phyloP scores from a whole-genome alignment of 2,888 invertebrate species.

The Thymelicus sylvestris region DNA sequence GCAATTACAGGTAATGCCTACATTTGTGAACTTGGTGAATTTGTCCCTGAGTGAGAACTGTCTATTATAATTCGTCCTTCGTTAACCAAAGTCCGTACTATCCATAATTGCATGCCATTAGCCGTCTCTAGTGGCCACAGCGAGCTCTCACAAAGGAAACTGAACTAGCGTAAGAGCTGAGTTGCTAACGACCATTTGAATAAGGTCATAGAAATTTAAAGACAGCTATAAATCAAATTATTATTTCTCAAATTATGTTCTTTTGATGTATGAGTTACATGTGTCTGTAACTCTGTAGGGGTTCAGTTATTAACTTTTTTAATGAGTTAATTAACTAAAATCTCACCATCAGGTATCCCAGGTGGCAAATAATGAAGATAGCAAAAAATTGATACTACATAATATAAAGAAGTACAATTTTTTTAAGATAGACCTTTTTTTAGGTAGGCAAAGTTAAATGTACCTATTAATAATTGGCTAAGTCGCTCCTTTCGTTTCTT shows the following conservation, averaged over 20 bases:
- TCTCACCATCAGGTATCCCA: no score
- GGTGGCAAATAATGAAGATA: no score
- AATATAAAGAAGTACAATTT: no score
- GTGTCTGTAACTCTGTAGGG: no score
- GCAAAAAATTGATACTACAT: no score
- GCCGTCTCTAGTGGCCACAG: slow-evolving; percentile 38
- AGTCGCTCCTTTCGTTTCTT: no score
- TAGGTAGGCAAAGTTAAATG: no score
- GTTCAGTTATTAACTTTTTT: no score
- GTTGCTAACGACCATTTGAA: slow-evolving; percentile 53
- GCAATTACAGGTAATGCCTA: background rate
- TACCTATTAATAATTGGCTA: no score
- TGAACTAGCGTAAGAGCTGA: slow-evolving; percentile 59
- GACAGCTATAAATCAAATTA: slow-evolving; percentile 39
- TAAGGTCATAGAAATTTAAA: slow-evolving; percentile 56
- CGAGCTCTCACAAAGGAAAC: slow-evolving; percentile 52
- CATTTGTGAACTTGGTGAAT: background rate
- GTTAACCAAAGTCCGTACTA: background rate
- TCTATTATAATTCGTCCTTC: slow-evolving; percentile 21
- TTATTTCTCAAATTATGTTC: background rate
- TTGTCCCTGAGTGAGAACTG: background rate
- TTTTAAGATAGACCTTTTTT: no score
- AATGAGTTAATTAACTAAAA: no score
- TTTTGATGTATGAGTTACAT: no score
- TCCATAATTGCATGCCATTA: slow-evolving; percentile 23